A percentile compares a stretch with the other conserved stretches of the same genome.
These are phyloP conservation scores for Pocillopora damicornis DNA, from an alignment of 64 coral and sea anemone genomes.

Conservation along the genomic window DNA sequence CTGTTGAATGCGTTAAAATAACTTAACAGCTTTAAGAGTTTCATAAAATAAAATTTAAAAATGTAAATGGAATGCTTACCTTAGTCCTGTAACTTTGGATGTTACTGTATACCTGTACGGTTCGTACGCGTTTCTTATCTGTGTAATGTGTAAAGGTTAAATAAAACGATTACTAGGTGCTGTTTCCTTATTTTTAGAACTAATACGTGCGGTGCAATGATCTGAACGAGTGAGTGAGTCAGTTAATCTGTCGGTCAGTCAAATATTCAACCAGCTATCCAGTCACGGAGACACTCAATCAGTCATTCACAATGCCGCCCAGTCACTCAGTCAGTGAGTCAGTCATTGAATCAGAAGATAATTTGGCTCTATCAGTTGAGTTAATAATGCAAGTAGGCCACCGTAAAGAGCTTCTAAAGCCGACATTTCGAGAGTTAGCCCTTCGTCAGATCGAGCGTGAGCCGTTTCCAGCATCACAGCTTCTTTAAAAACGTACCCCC, in stretches of 20 bases:
- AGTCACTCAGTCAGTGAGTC: too few species aligned
- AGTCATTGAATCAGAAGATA: too few species aligned
- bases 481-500: too few species aligned
- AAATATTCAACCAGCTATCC: not conserved
- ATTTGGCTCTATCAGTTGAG: too few species aligned
- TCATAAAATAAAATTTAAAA: not conserved
- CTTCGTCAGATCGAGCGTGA: too few species aligned
- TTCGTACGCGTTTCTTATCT: slow-evolving; percentile 44
- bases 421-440: too few species aligned
- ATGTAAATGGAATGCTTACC: not conserved
- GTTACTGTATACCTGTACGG: slow-evolving; percentile 18
- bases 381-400: too few species aligned
- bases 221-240: not conserved
- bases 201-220: not conserved
- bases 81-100: slow-evolving; percentile 34
- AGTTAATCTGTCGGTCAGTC: not conserved
- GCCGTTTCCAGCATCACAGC: too few species aligned
- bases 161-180: not conserved
- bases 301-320: not conserved
- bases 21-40: not conserved
- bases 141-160: not conserved
- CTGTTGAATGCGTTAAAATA: too few species aligned
- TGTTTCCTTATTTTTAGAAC: not conserved
- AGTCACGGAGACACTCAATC: not conserved
- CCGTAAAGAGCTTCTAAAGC: too few species aligned